Conservation (phyloP, 2,113 vertebrate species). For the Cygnus buccinator region DNA sequence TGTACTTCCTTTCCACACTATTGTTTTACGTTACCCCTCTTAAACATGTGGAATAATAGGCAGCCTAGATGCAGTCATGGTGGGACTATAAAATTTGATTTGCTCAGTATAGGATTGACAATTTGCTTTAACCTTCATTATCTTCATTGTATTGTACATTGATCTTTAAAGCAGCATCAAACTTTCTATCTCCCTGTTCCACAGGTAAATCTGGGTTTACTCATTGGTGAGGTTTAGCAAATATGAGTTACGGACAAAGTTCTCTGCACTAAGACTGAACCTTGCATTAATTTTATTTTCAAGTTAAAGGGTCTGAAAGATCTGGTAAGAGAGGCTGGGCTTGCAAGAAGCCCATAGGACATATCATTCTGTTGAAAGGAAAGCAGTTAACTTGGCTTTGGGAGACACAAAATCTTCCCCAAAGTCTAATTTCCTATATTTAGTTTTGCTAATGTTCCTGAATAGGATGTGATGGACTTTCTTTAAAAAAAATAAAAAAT, state of each 20-base stretch:
- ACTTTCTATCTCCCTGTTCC: neutral
- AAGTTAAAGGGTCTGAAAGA: neutral
- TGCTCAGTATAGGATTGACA: neutral
- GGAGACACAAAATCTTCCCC: neutral
- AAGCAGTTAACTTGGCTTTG: neutral
- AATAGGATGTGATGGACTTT: neutral
- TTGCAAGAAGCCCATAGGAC: neutral
- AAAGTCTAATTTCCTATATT: neutral
- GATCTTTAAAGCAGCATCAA: neutral
- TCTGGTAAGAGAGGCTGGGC: neutral
- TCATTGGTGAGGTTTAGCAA: neutral
- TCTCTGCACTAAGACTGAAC: neutral
- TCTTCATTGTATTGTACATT: neutral
- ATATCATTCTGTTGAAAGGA: neutral
- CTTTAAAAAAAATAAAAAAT: neutral
- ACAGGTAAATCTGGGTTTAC: neutral
- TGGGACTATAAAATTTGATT: neutral
- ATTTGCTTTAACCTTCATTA: slow-evolving; percentile 1
- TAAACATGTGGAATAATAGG: neutral
- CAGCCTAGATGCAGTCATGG: neutral
- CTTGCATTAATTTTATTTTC: neutral
- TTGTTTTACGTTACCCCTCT: slow-evolving; percentile 5
- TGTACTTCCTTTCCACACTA: slow-evolving; percentile 10
- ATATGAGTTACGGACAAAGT: neutral
- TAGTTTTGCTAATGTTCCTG: neutral